Conservation (phyloP, 1,140 invertebrate genomes). For the Latrodectus geometricus region DNA sequence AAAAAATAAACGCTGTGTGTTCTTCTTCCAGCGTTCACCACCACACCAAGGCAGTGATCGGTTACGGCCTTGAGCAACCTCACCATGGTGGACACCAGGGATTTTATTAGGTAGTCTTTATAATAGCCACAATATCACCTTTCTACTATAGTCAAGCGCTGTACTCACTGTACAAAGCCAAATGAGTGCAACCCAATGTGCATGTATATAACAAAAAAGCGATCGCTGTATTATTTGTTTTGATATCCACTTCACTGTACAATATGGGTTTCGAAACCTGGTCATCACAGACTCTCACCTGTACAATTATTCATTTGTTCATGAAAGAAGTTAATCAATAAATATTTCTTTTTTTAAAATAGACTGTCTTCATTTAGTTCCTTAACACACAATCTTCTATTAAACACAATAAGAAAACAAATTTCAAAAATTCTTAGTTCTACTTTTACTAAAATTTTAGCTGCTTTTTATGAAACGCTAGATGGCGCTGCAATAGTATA, state of each 20-base stretch:
- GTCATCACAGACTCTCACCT: slow-evolving; percentile 33
- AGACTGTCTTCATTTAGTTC: not conserved
- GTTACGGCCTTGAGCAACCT: slow-evolving; percentile 51
- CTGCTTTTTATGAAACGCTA: too few species aligned
- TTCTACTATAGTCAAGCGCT: slow-evolving; percentile 33
- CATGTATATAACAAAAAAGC: slow-evolving; percentile 16
- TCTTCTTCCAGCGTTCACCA: slow-evolving; percentile 50
- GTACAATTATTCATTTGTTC: slow-evolving; percentile 47
- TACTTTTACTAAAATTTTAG: too few species aligned
- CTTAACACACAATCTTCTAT: not conserved
- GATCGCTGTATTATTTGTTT: slow-evolving; percentile 24
- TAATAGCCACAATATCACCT: not conserved
- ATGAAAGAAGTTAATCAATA: slow-evolving; percentile 9
- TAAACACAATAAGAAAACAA: not conserved
- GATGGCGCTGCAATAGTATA: too few species aligned
- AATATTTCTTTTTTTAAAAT: not conserved
- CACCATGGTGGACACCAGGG: slow-evolving; percentile 30
- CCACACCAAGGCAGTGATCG: slow-evolving; percentile 59
- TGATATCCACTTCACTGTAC: slow-evolving; percentile 10
- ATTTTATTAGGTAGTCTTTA: slow-evolving; percentile 7
- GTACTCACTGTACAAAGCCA: slow-evolving; percentile 40
- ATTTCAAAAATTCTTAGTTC: too few species aligned
- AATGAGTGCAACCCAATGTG: slow-evolving; percentile 18
- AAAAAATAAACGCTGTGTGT: too few species aligned
- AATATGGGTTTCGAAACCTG: slow-evolving; percentile 15